Base-by-base conservation (phyloP, 2,888 invertebrate species). In the Allacma fusca region DNA sequence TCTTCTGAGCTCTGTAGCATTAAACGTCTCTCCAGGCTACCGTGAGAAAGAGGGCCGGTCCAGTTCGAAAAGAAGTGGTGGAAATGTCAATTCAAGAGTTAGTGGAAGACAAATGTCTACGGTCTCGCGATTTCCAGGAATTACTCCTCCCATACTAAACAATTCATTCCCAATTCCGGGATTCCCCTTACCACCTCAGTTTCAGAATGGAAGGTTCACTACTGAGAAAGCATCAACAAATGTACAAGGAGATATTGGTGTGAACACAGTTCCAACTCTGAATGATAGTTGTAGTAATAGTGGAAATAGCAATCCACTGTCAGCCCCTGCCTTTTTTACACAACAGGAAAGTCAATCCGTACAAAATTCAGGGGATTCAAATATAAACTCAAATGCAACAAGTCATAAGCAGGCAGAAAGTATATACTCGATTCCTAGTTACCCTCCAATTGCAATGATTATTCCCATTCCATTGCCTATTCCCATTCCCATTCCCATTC, bases 401-500 rank as follows among this genome's bases (percentile, higher is more conserved):
- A 34, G 34, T 9, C 34, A 34, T 34, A 59, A 59, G 13, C n/a
- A 59, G 13, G 21, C 59, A 59, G 21, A 59, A 4, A 23, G 59
- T 13, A 2, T 26, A 24, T 24, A 62, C 24, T 24, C 62, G 24
- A 62, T 13, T 23, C 62, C 62, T 12, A 62, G 24, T 70, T 64
- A 21, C 70, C 73, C 67, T 0, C 79, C 75, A 1, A 62, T 78
- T 19, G 76, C 81, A 44, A 43, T 78, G 67, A 19, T 79, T 13
- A 57, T 78, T 57, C 80, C 80, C 23, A 76, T 76, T 40, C 81
- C 79, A 19, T 28, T 80, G n/a, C 78, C 81, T 16, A 73, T 80
- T 43, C 81, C 79, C 1, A 76, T 80, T 57, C 80, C 81, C 24
- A 62, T 81, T 29, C 79, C 77, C 13, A 73, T 81, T 28, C 78